These are phyloP conservation scores for Cynopterus sphinx DNA, from an alignment of 2,797 vertebrate species.

Conservation along the genomic window DNA sequence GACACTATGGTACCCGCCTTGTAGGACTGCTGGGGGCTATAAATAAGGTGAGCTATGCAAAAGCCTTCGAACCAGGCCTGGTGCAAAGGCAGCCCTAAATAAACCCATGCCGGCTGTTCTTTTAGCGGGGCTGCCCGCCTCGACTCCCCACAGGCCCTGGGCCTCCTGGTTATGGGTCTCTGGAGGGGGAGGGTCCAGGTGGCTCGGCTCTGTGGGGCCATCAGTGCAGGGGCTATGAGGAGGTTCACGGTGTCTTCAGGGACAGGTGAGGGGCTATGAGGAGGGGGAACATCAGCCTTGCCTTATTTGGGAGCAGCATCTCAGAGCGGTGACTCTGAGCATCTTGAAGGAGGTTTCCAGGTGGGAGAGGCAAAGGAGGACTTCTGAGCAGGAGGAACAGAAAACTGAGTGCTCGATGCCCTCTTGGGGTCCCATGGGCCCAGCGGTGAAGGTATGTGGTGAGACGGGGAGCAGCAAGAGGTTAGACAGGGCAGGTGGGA, in stretches of 20 bases:
- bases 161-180: not conserved
- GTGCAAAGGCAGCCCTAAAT: not conserved
- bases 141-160: not conserved
- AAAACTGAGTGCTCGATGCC: no score
- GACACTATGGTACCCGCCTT: not conserved
- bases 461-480: not conserved
- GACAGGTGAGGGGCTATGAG: not conserved
- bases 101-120: rapidly evolving
- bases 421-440: not conserved
- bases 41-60: not conserved
- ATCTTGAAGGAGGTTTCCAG: not conserved
- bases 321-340: not conserved
- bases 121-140: not conserved
- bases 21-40: not conserved
- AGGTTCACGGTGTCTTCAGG: not conserved
- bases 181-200: not conserved
- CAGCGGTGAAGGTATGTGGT: rapidly evolving
- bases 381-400: not conserved
- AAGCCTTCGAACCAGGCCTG: no score
- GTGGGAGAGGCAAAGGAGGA: not conserved
- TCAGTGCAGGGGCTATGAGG: not conserved
- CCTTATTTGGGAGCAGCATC: not conserved
- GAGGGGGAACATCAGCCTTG: not conserved
- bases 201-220: not conserved
- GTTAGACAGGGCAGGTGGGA: rapidly evolving